Conservation (phyloP, 2,797 vertebrate species). For the Brotula barbata region DNA sequence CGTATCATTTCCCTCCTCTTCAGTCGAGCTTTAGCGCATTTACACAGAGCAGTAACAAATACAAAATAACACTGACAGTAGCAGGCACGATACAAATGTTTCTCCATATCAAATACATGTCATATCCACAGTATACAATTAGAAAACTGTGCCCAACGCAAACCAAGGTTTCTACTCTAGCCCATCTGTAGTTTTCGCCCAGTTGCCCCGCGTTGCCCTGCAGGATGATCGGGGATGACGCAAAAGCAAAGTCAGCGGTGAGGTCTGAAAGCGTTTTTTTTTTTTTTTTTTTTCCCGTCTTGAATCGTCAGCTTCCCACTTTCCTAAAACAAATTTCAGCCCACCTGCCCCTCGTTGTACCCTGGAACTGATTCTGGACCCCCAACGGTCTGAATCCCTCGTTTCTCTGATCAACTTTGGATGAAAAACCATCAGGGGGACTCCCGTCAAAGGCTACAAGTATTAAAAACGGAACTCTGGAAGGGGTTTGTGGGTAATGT, state of each 20-base stretch:
- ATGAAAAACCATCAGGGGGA: constrained; percentile 14
- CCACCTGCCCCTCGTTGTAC: constrained; percentile 15
- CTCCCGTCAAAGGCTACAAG: constrained; percentile 15
- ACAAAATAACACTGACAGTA: constrained; percentile 73
- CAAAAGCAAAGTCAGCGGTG: constrained; percentile 60
- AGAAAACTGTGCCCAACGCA: constrained; percentile 76
- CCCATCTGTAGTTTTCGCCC: constrained; percentile 27
- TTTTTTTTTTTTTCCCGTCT: constrained; percentile 37
- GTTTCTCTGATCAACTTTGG: background rate
- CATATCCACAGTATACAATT: constrained; percentile 80
- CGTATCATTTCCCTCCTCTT: constrained; percentile 27
- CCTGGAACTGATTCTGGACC: constrained; percentile 39
- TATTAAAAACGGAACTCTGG: constrained; percentile 12
- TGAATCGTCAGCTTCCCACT: constrained; percentile 53
- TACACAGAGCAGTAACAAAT: constrained; percentile 67
- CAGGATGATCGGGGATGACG: constrained; percentile 9
- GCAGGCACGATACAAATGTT: constrained; percentile 80
- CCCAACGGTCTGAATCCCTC: constrained; percentile 15
- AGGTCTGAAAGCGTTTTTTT: constrained; percentile 41
- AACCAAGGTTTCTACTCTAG: constrained; percentile 64
- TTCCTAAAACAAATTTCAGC: constrained; percentile 20
- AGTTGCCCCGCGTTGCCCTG: too few species aligned
- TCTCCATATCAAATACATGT: constrained; percentile 80
- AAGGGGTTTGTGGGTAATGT: constrained; percentile 46
- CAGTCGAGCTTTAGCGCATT: constrained; percentile 60